Evolutionary conservation across 2,113 vertebrate genomes (phyloP), one percentile per base, ranked within the genome.

Genomic region (Pituophis catenifer): DNA sequence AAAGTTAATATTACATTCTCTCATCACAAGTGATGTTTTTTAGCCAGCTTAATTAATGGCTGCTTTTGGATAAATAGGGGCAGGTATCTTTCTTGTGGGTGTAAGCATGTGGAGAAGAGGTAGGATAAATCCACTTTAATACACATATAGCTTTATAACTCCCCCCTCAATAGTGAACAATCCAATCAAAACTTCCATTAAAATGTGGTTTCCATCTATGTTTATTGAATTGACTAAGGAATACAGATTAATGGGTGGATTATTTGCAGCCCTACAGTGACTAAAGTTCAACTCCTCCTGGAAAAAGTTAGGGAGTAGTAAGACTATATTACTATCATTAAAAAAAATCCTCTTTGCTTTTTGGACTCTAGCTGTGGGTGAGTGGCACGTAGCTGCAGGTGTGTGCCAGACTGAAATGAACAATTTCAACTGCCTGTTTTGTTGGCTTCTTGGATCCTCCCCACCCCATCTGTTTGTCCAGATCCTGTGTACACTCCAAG

Each of bases 371-470:
- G 44, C 85, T 93, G 59, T 23, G 5, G 26, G 48, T 70, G 19
- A 94, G 92, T 86, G 23, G 52, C 57, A 58, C 19, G 62, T 92
- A 24, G 19, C 0, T 0, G 59, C 92, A 93, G 58, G 57, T 70
- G 15, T 87, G 91, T 54, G 62, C 0, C 0, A 86, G 90, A 75
- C 55, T 6, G 0, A 92, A 93, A 93, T 62, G 93, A 88, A 90
- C 92, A 70, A 87, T 91, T 93, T 86, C 89, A 95, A 57, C 85
- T 89, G 65, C 92, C 89, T 48, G 54, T 94, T 96, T 92, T 94
- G 29, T 92, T 91, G 81, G 70, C 70, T 91, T 85, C 88, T 29
- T 19, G 17, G 70, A 52, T 54, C 91, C 38, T 5, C 65, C 92
- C 13, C 23, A 5, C 48, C 86, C 9, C 52, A 86, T 94, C 88